phyloP scores from a whole-genome alignment of 2,797 vertebrate species.

The Steatocranus sp. region DNA sequence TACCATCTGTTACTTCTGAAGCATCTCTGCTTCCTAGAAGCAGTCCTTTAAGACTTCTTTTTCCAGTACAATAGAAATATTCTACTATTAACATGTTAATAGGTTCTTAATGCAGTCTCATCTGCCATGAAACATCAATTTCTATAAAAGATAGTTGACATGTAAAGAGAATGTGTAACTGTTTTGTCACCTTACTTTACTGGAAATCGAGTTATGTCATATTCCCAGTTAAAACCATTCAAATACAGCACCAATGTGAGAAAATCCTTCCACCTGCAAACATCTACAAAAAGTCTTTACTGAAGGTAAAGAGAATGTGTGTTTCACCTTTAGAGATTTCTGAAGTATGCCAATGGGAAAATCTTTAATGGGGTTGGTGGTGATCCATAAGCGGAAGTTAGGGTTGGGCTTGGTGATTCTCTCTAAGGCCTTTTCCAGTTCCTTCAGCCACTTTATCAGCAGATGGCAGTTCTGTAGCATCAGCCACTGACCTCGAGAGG shows the following conservation, averaged over 20 bases:
- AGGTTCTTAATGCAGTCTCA: not conserved
- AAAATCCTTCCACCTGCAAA: not conserved
- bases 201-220: not conserved
- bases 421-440: constrained; percentile 90
- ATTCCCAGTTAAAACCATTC: not conserved
- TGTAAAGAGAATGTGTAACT: not conserved
- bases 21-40: not conserved
- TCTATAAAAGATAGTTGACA: not conserved
- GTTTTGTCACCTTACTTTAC: not conserved
- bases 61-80: not conserved
- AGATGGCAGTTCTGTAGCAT: constrained; percentile 98
- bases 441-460: constrained; percentile 89
- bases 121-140: not conserved
- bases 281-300: not conserved
- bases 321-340: constrained; percentile 87
- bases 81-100: not conserved
- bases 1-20: not conserved
- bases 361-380: constrained; percentile 88
- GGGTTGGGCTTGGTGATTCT: constrained; percentile 84
- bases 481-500: constrained; percentile 86
- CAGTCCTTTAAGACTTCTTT: not conserved
- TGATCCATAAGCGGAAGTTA: constrained; percentile 93
- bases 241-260: not conserved
- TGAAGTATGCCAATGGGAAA: constrained; percentile 95
- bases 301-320: not conserved